These are phyloP conservation scores for Trissoscelio sp. DNA, from an alignment of 2,888 invertebrate species.

Conservation along the genomic window DNA sequence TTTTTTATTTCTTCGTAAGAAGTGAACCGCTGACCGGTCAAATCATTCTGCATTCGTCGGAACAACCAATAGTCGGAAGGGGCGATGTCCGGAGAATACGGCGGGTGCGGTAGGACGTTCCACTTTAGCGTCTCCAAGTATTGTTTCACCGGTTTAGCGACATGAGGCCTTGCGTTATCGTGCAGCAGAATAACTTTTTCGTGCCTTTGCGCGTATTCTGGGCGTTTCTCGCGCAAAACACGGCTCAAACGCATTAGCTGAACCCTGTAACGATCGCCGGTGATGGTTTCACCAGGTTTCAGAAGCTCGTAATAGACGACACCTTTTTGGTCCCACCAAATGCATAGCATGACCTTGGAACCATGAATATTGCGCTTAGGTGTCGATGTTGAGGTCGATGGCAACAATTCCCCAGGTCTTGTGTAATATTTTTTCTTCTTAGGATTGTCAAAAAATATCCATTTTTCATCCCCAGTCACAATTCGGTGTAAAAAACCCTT, in stretches of 20 bases:
- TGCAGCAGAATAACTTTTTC: conserved; percentile 22
- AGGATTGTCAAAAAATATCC: conserved; percentile 2
- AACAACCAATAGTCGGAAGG: background rate
- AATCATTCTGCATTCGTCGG: background rate
- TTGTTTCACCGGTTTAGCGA: conserved; percentile 19
- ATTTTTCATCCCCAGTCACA: conserved; percentile 21
- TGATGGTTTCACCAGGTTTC: conserved; percentile 8
- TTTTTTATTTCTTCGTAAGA: conserved; percentile 19
- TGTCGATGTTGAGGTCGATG: background rate
- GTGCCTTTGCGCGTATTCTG: background rate
- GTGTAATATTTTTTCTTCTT: background rate
- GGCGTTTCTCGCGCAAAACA: background rate
- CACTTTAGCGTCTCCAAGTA: conserved; percentile 12
- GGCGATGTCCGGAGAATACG: conserved; percentile 5
- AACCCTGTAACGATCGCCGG: background rate
- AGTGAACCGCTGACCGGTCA: conserved; percentile 1
- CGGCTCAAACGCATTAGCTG: background rate
- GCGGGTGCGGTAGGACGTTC: background rate
- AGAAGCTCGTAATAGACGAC: background rate
- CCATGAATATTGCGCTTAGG: background rate
- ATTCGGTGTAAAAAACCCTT: conserved; percentile 5
- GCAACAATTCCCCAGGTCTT: background rate
- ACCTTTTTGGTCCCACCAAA: conserved; percentile 1
- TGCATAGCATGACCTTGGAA: background rate
- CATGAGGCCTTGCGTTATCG: conserved; percentile 20